phyloP scores from a whole-genome alignment of 2,888 invertebrate genomes.

The Drosophila macrospina region DNA sequence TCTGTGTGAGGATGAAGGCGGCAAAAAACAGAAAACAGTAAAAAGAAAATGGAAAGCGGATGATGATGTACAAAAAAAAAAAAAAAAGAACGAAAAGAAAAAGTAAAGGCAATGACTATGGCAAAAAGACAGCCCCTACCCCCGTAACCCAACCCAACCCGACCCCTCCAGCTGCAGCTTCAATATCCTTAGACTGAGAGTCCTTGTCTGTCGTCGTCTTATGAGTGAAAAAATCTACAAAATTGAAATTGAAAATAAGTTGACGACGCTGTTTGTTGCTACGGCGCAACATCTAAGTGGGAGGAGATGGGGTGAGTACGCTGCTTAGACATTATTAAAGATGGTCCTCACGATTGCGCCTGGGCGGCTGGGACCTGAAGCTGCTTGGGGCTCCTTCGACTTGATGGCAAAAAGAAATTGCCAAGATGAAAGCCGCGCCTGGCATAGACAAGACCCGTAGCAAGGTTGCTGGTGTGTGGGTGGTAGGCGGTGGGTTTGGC shows the following conservation, averaged over 20 bases:
- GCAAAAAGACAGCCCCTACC: constrained; percentile 22
- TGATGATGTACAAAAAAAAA: constrained; percentile 35
- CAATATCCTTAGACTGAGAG: constrained; percentile 29
- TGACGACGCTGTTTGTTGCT: constrained; percentile 65
- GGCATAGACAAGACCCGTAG: constrained; percentile 54
- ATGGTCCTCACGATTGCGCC: constrained; percentile 66
- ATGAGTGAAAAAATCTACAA: constrained; percentile 77
- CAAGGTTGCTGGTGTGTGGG: not conserved
- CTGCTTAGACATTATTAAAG: constrained; percentile 79
- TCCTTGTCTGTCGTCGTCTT: constrained; percentile 50
- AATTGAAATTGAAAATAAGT: constrained; percentile 82
- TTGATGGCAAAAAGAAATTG: constrained; percentile 66
- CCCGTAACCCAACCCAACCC: not conserved
- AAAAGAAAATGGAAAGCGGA: constrained; percentile 53
- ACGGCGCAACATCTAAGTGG: not conserved
- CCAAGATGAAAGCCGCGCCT: constrained; percentile 72
- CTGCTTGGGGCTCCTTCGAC: constrained; percentile 23
- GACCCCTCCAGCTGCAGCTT: not conserved
- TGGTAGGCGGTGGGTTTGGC: not conserved
- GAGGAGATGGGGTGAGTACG: constrained; percentile 12
- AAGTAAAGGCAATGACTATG: constrained; percentile 47
- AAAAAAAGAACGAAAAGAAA: constrained; percentile 31
- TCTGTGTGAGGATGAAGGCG: constrained; percentile 15
- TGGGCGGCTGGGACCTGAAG: constrained; percentile 9
- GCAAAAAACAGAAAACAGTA: constrained; percentile 2